Percentiles rank a stretch among this genome's conserved stretches.
phyloP scores from a whole-genome alignment of 1,140 invertebrate species.

The Linepithema humile region DNA sequence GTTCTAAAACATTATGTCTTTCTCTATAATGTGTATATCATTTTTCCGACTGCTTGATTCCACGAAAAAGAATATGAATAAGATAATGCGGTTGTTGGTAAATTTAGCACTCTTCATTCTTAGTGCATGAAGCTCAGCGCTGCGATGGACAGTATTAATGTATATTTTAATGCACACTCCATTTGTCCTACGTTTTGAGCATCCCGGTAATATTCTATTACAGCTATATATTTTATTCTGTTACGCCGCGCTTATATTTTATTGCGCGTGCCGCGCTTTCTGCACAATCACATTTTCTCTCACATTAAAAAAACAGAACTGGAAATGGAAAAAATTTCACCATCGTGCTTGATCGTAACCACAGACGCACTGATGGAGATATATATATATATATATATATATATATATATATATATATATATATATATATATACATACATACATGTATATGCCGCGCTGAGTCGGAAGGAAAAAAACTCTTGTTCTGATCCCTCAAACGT shows the following conservation, averaged over 20 bases:
- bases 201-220: conserved; percentile 20
- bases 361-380: too few relatives aligned
- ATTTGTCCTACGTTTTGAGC: conserved; percentile 9
- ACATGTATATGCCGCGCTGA: neutral
- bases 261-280: neutral
- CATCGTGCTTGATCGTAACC: neutral
- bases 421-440: too few relatives aligned
- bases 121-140: neutral
- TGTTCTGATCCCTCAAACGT: conserved; percentile 6
- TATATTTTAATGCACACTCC: conserved; percentile 7
- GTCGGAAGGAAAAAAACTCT: neutral
- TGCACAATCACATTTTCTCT: conserved; percentile 5
- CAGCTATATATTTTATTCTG: conserved; percentile 30
- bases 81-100: too few relatives aligned
- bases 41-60: neutral
- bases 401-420: too few relatives aligned
- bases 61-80: neutral
- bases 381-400: too few relatives aligned
- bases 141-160: neutral
- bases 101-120: neutral
- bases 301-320: conserved; percentile 21
- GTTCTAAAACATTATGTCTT: neutral
- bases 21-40: neutral
- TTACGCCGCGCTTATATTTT: conserved; percentile 26
- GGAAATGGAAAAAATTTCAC: conserved; percentile 23